Base-by-base conservation (phyloP, 1,140 invertebrate genomes). In the Scaptomyza graminum region DNA sequence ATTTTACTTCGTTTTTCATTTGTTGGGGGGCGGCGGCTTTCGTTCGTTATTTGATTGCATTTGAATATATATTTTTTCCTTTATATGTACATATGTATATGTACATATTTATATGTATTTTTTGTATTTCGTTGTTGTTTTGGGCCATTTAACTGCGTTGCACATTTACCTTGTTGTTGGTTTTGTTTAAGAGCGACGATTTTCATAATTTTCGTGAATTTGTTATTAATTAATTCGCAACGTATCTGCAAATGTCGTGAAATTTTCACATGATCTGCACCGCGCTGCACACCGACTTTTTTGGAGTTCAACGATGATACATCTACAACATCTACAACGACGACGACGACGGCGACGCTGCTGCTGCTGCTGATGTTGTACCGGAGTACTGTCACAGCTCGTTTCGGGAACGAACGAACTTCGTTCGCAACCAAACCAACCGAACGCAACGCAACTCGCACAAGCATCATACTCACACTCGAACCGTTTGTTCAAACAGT, bases 161-260 rank as follows among this genome's bases (percentile, higher is more conserved):
- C 83, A 82, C 79, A 76, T 72, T 77, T 85, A 81, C 70, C 72
- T 75, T 80, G 55, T 65, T 69, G 50, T 76, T 54, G 56, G 41
- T 67, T 74, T 68, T 59, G 43, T 49, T 74, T 75, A 56, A 37
- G 63, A 74, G 65, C 66, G 65, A 69, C 70, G 70, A 83, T 83
- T 83, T 72, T 72, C 41, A 78, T 72, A 60, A 78, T 72, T 80
- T 59, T 67, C 16, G 70, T 71, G 9, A 63, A 62, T 63, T 74
- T 70, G 61, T 77, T 85, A 77, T 85, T 71, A 79, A 84, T 84
- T 84, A 85, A 84, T 85, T 84, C 73, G 76, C 76, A 80, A 81
- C 77, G 77, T 76, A 69, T 77, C 56, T 79, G 63, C 60, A 79
- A 84, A 78, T 62, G 66, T 74, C 73, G 74, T 72, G 54, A 80